Conservation (phyloP, 1,140 invertebrate genomes). For the Achatina immaculata region DNA sequence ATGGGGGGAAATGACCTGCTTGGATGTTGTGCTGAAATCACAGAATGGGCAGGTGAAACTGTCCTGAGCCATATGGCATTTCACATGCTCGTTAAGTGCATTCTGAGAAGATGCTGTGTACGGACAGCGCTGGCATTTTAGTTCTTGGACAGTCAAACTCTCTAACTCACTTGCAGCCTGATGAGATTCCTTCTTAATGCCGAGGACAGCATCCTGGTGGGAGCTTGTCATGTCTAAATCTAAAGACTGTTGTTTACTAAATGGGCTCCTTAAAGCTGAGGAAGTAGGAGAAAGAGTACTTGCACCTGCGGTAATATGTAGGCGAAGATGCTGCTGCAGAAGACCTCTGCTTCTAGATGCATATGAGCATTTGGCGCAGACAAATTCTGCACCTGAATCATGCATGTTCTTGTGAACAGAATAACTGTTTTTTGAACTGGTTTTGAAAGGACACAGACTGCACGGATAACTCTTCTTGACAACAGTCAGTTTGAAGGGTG, state of each 20-base stretch:
- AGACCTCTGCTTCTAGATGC: constrained; percentile 56
- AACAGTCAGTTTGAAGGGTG: constrained; percentile 42
- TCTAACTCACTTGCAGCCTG: constrained; percentile 42
- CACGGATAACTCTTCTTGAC: constrained; percentile 54
- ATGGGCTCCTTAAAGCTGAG: neutral
- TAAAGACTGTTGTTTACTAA: constrained; percentile 46
- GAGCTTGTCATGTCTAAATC: constrained; percentile 38
- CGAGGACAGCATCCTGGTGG: constrained; percentile 22
- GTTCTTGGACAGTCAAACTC: constrained; percentile 40
- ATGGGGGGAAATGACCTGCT: constrained; percentile 54
- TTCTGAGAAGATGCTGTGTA: constrained; percentile 55
- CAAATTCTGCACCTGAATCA: constrained; percentile 54
- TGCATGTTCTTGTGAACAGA: constrained; percentile 64
- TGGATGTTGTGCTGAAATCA: constrained; percentile 54
- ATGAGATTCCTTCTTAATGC: neutral
- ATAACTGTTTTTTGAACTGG: constrained; percentile 59
- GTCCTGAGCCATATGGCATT: constrained; percentile 50
- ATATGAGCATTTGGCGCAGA: constrained; percentile 63
- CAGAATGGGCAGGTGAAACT: constrained; percentile 62
- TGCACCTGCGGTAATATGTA: constrained; percentile 40
- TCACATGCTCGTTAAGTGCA: constrained; percentile 51
- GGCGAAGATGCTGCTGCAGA: constrained; percentile 58
- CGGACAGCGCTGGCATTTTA: constrained; percentile 62
- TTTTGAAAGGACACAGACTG: constrained; percentile 62
- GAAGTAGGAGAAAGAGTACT: neutral